phyloP scores from a whole-genome alignment of 2,888 invertebrate genomes.

The Orchesellides sinensis region DNA sequence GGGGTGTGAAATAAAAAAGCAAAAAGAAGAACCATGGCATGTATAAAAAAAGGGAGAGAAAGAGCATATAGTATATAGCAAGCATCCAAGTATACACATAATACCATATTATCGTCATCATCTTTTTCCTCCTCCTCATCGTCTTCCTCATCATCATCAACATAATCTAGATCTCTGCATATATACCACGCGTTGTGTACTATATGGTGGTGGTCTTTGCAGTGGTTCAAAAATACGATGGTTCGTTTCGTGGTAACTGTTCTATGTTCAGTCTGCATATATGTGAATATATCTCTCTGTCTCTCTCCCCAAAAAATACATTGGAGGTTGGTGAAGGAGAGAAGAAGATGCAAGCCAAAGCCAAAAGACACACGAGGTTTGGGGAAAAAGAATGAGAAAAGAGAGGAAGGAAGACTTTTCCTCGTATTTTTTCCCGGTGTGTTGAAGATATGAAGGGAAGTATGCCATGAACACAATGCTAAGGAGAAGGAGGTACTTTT shows the following conservation, averaged over 20 bases:
- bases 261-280: not conserved
- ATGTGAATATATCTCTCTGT: not conserved
- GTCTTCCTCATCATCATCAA: constrained; percentile 15
- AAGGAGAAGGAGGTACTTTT: no score
- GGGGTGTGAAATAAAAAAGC: constrained; percentile 69
- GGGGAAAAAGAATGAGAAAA: no score
- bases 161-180: constrained; percentile 34
- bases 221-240: constrained; percentile 25
- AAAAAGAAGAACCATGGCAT: constrained; percentile 9
- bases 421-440: no score
- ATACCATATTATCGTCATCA: constrained; percentile 3
- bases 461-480: no score
- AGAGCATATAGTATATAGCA: constrained; percentile 22
- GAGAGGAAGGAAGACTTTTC: no score
- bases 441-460: no score
- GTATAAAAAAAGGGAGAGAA: constrained; percentile 4
- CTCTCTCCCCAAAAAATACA: not conserved
- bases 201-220: no score
- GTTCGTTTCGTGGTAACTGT: constrained; percentile 49
- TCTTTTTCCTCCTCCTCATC: not conserved
- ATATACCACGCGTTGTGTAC: no score
- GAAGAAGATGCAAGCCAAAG: not conserved
- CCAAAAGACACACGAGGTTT: not conserved
- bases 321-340: not conserved
- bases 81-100: not conserved